Evolutionary conservation across 92 coral and sea anemone species (phyloP), one percentile per base, ranked within the genome.

Genomic region (Meandrina meandrites): DNA sequence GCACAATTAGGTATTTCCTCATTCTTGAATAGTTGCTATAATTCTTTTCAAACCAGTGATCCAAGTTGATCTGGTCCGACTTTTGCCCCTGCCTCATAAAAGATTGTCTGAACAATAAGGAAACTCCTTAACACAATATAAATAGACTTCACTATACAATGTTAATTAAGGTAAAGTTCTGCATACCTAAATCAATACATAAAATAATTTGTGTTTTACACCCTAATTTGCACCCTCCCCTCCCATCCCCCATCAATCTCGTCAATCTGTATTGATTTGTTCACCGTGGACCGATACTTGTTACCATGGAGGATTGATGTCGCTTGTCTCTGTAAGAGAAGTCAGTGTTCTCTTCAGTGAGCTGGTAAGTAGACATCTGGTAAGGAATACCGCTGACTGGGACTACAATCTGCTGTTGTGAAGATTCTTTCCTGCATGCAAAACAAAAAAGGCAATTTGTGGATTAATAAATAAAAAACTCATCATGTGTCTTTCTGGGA

Each of bases 261-360:
- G 19, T 76, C 53, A 32, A 18, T 1, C 37, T 48, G 24, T 18
- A 17, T 62, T 31, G 9, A 68, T 14, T 19, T 24, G 36, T 37
- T 80, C 42, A 86, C 37, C 79, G 89, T 8, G 89, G 89, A 5
- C 89, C 89, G 8, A 86, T 86, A 24, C 82, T 79, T 13, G 98
- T 95, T 24, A 95, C 98, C 82, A 95, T 91, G 53, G 99, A 97
- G 5, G 99, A 97, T 81, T 97, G 99, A 73, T 97, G 99, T 8
- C 98, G 93, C 37, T 96, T 91, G 89, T 97, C 99, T 76, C 99
- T 89, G 88, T 93, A 93, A 0, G 99, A 95, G 79, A 97, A 97
- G 90, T 97, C 99, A n/a, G 94, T 91, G 82, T 97, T 97, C 84
- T 97, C 99, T 89, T 97, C 99, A 37, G 99, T 97, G 24, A 97